Conservation (phyloP, 2,113 vertebrate genomes). For the Atractosteus spatula region DNA sequence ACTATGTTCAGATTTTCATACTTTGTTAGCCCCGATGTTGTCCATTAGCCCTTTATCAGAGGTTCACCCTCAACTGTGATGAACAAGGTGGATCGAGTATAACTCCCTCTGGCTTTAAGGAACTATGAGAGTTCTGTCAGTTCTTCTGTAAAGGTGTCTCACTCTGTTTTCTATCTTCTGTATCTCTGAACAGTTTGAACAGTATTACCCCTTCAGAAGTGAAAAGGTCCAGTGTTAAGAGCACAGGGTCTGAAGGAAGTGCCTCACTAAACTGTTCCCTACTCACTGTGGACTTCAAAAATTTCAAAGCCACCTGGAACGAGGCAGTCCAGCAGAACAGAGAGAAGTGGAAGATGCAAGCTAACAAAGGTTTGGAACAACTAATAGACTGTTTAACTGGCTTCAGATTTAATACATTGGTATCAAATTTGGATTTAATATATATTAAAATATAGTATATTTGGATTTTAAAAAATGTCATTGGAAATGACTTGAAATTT, state of each 20-base stretch:
- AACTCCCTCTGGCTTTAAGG: too few relatives aligned
- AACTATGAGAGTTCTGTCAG: not conserved
- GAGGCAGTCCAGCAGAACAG: slow-evolving; percentile 89
- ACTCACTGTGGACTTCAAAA: slow-evolving; percentile 86
- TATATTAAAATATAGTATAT: too few relatives aligned
- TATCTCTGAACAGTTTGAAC: slow-evolving; percentile 71
- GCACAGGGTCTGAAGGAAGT: slow-evolving; percentile 79
- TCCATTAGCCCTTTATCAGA: too few relatives aligned
- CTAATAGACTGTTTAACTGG: not conserved
- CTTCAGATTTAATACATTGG: too few relatives aligned
- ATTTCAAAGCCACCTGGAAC: slow-evolving; percentile 89
- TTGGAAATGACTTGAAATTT: too few relatives aligned
- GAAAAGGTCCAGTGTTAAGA: slow-evolving; percentile 82
- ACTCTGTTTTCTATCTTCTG: not conserved
- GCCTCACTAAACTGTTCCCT: slow-evolving; percentile 79
- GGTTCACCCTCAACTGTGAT: too few relatives aligned
- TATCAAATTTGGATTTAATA: too few relatives aligned
- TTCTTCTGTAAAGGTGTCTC: not conserved
- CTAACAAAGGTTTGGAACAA: slow-evolving; percentile 78
- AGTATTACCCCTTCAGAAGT: slow-evolving; percentile 79
- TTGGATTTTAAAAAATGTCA: too few relatives aligned
- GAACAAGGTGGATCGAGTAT: too few relatives aligned
- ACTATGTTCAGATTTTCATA: too few relatives aligned
- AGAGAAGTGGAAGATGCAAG: slow-evolving; percentile 90
- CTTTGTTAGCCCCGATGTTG: too few relatives aligned